phyloP scores from a whole-genome alignment of 1,140 invertebrate species.

The Drosophila watanabei region DNA sequence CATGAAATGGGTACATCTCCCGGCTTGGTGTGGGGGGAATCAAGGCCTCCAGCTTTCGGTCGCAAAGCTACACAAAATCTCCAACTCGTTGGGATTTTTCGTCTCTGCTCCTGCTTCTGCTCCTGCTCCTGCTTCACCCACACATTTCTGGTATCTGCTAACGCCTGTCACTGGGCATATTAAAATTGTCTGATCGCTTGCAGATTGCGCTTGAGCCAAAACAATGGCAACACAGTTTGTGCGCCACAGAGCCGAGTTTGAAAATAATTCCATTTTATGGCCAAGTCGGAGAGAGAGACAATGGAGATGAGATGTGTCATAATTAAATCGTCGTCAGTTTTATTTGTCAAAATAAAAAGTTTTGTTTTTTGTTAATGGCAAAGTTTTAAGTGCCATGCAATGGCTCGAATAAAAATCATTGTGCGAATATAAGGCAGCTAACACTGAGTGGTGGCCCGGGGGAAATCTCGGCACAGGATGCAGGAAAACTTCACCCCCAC shows the following conservation, averaged over 20 bases:
- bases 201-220: slow-evolving; percentile 57
- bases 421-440: slow-evolving; percentile 38
- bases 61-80: slow-evolving; percentile 55
- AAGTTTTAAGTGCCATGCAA: slow-evolving; percentile 56
- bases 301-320: slow-evolving; percentile 57
- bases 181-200: slow-evolving; percentile 77
- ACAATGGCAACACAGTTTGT: slow-evolving; percentile 46
- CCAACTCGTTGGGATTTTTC: slow-evolving; percentile 52
- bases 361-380: slow-evolving; percentile 56
- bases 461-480: slow-evolving; percentile 24
- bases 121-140: not conserved
- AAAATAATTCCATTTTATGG: slow-evolving; percentile 71
- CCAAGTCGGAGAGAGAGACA: slow-evolving; percentile 27
- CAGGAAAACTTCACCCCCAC: not conserved
- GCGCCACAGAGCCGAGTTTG: slow-evolving; percentile 53
- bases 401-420: slow-evolving; percentile 69
- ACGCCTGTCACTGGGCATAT: slow-evolving; percentile 72
- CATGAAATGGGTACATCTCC: slow-evolving; percentile 27
- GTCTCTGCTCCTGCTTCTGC: not conserved
- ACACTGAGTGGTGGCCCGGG: slow-evolving; percentile 19
- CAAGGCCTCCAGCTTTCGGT: slow-evolving; percentile 21
- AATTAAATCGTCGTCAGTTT: slow-evolving; percentile 78
- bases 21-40: slow-evolving; percentile 15
- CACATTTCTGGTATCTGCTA: slow-evolving; percentile 47
- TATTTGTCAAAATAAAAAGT: slow-evolving; percentile 68